phyloP scores from a whole-genome alignment of 2,797 vertebrate genomes.

The Sylvilagus floridanus region DNA sequence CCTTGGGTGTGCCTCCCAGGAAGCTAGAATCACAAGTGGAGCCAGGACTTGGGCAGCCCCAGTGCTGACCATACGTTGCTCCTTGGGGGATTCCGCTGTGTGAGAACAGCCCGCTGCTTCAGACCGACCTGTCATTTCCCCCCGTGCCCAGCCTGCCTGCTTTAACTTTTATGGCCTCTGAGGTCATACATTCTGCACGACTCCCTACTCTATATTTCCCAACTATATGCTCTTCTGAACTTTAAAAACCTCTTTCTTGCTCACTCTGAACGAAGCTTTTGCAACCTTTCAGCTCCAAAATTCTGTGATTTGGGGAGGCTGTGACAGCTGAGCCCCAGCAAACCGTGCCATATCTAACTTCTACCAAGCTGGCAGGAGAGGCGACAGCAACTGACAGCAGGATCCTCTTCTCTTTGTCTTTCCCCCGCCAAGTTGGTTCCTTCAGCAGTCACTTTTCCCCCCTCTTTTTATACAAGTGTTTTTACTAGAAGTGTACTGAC shows the following conservation, averaged over 20 bases:
- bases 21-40: no score
- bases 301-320: not conserved
- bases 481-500: constrained; percentile 22
- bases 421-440: not conserved
- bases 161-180: not conserved
- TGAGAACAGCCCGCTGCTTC: not conserved
- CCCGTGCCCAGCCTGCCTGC: fast-evolving
- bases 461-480: not conserved
- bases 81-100: not conserved
- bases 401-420: not conserved
- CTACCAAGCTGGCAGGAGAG: not conserved
- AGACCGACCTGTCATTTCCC: not conserved
- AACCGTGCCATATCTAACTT: not conserved
- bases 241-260: not conserved
- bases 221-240: not conserved
- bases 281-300: not conserved
- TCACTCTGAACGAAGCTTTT: constrained; percentile 44
- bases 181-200: not conserved
- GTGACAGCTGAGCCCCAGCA: not conserved
- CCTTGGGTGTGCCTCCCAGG: no score
- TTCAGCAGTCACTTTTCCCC: not conserved
- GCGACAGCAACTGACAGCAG: not conserved
- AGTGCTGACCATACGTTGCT: not conserved
- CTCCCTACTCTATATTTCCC: not conserved
- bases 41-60: no score